phyloP scores from a whole-genome alignment of 2,113 vertebrate genomes.

The Cavia porcellus region DNA sequence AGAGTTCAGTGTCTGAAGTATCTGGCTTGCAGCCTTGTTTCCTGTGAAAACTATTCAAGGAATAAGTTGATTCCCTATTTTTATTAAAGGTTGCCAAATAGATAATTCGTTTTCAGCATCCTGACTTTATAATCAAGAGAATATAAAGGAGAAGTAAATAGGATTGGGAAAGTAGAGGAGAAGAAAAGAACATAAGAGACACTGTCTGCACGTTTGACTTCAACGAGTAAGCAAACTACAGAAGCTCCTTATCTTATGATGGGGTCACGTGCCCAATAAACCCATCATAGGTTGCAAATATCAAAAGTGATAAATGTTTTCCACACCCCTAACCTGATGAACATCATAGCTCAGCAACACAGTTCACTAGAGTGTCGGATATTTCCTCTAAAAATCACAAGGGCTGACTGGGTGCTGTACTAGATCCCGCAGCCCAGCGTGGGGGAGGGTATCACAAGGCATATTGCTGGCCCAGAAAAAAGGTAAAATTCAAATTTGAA shows the following conservation, averaged over 20 bases:
- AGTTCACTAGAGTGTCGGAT: neutral
- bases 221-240: neutral
- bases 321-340: neutral
- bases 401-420: neutral
- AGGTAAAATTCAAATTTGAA: neutral
- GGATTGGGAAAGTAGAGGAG: neutral
- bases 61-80: conserved; percentile 61
- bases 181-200: neutral
- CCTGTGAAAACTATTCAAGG: conserved; percentile 56
- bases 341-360: neutral
- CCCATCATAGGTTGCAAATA: neutral
- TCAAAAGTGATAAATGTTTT: too few species aligned
- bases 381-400: neutral
- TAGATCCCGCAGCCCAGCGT: neutral
- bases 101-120: conserved; percentile 53
- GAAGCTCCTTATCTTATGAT: neutral
- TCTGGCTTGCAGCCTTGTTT: conserved; percentile 19
- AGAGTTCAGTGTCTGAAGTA: conserved; percentile 59
- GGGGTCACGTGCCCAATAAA: neutral
- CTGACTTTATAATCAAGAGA: conserved; percentile 52
- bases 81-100: conserved; percentile 39
- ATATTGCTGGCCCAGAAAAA: neutral
- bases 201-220: neutral
- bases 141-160: neutral
- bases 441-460: neutral